phyloP scores from a whole-genome alignment of 1,140 invertebrate species.

The Cydia fagiglandana region DNA sequence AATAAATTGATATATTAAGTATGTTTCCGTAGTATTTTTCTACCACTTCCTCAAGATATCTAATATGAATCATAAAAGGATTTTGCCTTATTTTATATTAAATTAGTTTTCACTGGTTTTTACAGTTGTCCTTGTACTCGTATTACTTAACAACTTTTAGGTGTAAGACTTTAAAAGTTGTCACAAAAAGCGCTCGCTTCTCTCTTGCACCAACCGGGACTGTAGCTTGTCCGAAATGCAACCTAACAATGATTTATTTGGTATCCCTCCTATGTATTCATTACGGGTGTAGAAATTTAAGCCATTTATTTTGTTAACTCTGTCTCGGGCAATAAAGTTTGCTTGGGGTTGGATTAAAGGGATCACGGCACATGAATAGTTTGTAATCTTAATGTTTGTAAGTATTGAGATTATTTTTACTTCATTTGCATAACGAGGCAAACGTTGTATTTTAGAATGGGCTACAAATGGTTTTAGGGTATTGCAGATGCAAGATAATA shows the following conservation, averaged over 20 bases:
- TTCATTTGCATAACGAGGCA: conserved; percentile 35
- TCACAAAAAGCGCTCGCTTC: conserved; percentile 38
- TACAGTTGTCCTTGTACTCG: too few relatives aligned
- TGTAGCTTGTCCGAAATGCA: conserved; percentile 67
- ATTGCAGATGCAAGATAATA: neutral
- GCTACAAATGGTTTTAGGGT: neutral
- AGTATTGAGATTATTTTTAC: conserved; percentile 41
- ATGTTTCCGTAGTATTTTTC: too few relatives aligned
- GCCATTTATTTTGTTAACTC: conserved; percentile 78
- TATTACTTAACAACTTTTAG: too few relatives aligned
- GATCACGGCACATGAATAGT: conserved; percentile 51
- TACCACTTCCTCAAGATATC: too few relatives aligned
- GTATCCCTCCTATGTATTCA: conserved; percentile 74
- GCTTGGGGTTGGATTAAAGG: conserved; percentile 58
- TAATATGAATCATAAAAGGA: too few relatives aligned
- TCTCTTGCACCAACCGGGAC: conserved; percentile 41
- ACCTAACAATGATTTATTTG: conserved; percentile 74
- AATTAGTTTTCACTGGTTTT: too few relatives aligned
- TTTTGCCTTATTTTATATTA: too few relatives aligned
- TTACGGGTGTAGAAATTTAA: conserved; percentile 78
- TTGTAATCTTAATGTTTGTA: conserved; percentile 60
- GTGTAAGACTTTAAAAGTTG: neutral
- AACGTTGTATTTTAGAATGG: neutral
- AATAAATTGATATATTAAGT: too few relatives aligned
- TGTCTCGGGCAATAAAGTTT: conserved; percentile 72